Conservation (phyloP, 92 coral and sea anemone genomes). For the Palythoa grandiflora region DNA sequence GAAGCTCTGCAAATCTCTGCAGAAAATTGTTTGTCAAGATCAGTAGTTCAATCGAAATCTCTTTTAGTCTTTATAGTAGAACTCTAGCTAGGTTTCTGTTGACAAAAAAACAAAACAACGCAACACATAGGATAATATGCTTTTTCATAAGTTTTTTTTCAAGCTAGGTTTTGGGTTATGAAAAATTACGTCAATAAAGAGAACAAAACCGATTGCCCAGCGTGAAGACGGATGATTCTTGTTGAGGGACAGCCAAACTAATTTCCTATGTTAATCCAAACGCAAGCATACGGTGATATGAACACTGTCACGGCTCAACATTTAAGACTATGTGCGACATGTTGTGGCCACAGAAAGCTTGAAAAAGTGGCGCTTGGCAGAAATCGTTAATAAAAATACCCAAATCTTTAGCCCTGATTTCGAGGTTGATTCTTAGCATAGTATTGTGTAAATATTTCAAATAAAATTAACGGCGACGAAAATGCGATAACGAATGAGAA, state of each 20-base stretch:
- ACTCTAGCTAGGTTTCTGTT: conserved; percentile 17
- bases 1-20: conserved; percentile 2
- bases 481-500: conserved; percentile 60
- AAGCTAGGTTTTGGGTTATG: conserved; percentile 27
- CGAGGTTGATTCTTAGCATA: conserved; percentile 54
- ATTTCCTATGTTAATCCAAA: conserved; percentile 44
- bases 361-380: neutral
- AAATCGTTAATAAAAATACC: neutral
- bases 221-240: conserved; percentile 43
- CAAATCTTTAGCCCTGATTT: neutral
- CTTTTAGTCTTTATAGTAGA: neutral
- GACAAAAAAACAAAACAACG: conserved; percentile 15
- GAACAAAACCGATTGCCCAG: conserved; percentile 36
- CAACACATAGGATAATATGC: neutral
- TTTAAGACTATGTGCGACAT: neutral
- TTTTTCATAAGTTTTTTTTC: conserved; percentile 1
- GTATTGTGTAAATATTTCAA: conserved; percentile 64
- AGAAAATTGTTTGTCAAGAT: conserved; percentile 15
- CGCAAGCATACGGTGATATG: conserved; percentile 1
- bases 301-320: neutral
- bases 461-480: conserved; percentile 78
- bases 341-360: neutral
- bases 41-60: neutral
- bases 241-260: conserved; percentile 27
- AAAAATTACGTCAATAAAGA: conserved; percentile 28